phyloP scores from a whole-genome alignment of 2,888 invertebrate species.

The Mimumesa dahlbomi region DNA sequence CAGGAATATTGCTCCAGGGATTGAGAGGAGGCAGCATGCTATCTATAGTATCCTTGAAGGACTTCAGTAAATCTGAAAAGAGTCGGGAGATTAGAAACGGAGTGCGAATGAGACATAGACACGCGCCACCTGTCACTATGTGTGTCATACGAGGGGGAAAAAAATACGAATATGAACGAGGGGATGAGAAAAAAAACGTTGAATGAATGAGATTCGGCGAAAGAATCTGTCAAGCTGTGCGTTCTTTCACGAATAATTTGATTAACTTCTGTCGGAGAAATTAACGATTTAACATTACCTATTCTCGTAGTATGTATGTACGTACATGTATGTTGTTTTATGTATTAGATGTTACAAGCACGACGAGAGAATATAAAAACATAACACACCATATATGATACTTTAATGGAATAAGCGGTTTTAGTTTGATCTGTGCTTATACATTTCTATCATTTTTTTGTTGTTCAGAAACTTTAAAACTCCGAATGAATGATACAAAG shows the following conservation, averaged over 20 bases:
- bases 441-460: too few species aligned
- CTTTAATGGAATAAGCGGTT: too few species aligned
- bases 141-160: neutral
- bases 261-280: neutral
- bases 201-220: neutral
- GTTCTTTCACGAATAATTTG: constrained; percentile 1
- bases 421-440: too few species aligned
- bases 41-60: constrained; percentile 65
- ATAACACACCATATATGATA: too few species aligned
- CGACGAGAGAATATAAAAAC: too few species aligned
- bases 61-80: constrained; percentile 68
- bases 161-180: neutral
- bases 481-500: too few species aligned
- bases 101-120: neutral
- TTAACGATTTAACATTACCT: too few species aligned
- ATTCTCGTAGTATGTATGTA: too few species aligned
- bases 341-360: too few species aligned
- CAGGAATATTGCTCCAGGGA: constrained; percentile 69
- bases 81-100: constrained; percentile 28
- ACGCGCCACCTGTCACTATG: constrained; percentile 5
- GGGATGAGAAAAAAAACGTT: neutral
- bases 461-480: neutral
- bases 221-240: constrained; percentile 1
- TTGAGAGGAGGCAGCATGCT: constrained; percentile 57
- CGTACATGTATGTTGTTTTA: too few species aligned